Conservation (phyloP, 2,797 vertebrate genomes). For the Aratinga solstitialis region DNA sequence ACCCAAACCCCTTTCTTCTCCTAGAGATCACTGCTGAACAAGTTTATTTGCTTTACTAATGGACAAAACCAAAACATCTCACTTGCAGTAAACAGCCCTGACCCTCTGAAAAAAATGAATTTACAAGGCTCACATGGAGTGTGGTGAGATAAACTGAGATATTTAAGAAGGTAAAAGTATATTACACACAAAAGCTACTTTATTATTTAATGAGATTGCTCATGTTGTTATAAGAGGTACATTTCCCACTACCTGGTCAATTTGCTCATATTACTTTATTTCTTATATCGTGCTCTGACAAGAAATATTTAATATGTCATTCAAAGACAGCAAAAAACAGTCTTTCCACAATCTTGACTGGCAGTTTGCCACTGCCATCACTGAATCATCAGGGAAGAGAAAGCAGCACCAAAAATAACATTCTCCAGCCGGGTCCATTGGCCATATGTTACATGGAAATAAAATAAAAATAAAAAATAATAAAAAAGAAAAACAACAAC, state of each 20-base stretch:
- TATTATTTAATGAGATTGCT: not conserved
- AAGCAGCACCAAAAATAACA: conserved; percentile 42
- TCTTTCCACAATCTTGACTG: not conserved
- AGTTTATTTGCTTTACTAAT: not conserved
- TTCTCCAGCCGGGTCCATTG: not conserved
- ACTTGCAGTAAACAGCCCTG: not conserved
- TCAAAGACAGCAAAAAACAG: not conserved
- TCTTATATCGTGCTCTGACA: not conserved
- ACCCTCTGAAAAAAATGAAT: not conserved
- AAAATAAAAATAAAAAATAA: not conserved
- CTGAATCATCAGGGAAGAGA: conserved; percentile 27
- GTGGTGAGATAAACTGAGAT: not conserved
- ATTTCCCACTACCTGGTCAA: not conserved
- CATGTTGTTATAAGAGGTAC: not conserved
- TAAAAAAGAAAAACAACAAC: not conserved
- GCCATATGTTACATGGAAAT: not conserved
- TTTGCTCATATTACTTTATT: not conserved
- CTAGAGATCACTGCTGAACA: not conserved
- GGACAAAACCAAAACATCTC: not conserved
- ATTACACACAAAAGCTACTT: not conserved
- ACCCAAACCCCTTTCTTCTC: not conserved
- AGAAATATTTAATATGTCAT: not conserved
- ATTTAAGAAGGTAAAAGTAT: not conserved
- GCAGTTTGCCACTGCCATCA: conserved; percentile 8
- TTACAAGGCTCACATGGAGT: not conserved